Conservation (phyloP, 1,140 invertebrate species). For the Meteorus sp. region DNA sequence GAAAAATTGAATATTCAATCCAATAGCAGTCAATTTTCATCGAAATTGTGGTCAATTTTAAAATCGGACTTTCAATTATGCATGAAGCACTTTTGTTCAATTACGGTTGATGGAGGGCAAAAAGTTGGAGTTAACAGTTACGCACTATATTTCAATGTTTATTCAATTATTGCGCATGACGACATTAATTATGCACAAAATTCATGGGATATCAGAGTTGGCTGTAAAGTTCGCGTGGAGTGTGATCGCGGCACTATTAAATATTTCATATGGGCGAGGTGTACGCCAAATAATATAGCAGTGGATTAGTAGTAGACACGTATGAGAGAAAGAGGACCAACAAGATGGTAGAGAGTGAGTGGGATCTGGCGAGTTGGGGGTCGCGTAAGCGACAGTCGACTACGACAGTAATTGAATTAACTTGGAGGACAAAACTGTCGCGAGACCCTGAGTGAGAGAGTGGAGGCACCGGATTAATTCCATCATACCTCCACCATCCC, state of each 20-base stretch:
- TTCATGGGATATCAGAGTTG: neutral
- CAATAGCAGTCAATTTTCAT: too few relatives aligned
- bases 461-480: slow-evolving; percentile 27
- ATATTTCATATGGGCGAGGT: neutral
- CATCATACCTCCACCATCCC: slow-evolving; percentile 21
- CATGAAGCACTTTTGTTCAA: too few relatives aligned
- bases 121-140: too few relatives aligned
- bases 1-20: too few relatives aligned
- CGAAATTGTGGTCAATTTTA: too few relatives aligned
- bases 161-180: neutral
- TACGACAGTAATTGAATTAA: slow-evolving; percentile 35
- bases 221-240: neutral
- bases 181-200: neutral
- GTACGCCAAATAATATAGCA: slow-evolving; percentile 25
- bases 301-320: neutral
- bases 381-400: slow-evolving; percentile 1
- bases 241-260: neutral
- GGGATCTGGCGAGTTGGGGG: slow-evolving; percentile 3
- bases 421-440: slow-evolving; percentile 30
- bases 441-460: slow-evolving; percentile 12
- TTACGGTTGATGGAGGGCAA: too few relatives aligned
- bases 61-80: too few relatives aligned
- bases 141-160: neutral
- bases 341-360: neutral
- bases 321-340: neutral